Base-by-base conservation (phyloP, 2,797 vertebrate species). In the Scolopax rusticola region DNA sequence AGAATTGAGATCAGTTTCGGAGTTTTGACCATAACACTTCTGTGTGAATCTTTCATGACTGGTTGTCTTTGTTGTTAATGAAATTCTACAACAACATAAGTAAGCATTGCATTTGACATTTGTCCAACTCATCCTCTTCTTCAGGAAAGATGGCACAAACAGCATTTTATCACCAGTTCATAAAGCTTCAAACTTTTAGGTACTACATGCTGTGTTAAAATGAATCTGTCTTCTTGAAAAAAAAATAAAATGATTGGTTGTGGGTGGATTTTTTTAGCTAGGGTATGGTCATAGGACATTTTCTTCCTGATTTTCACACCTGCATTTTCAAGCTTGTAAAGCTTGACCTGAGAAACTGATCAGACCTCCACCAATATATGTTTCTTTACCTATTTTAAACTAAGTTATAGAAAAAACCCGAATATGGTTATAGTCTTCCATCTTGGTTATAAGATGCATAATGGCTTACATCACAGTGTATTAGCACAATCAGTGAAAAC, bases 11-110 rank as follows among this genome's bases (percentile, higher is more conserved):
- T 25, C 5, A 61, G 12, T 30, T 89, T 73, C 60, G 69, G 57
- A 70, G 27, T 50, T 71, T 59, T 36, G 18, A 81, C 17, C 30
- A 47, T 2, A 41, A 47, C 84, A 60, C 5, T 17, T 54, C 21
- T 6, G 60, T 0, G 0, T 40, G 15, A 64, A 14, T 51, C 20
- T 21, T 69, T 67, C 19, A 33, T 8, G 5, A 56, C 59, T 30
- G 20, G 21, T 41, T 91, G 18, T 14, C 36, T 56, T 57, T 10
- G 15, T 21, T 74, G 16, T 21, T 65, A 73, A 79, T n/a, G 11
- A 80, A 76, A 15, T 59, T 80, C n/a, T 60, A 33, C 89, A 74
- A 32, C 32, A 71, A 68, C 12, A 7, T 3, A 9, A 5, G 33
- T 53, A 53, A 69, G 28, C 12, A 50, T 1, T 69, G 33, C 38